Evolutionary conservation across 2,888 invertebrate genomes (phyloP).

Genomic region (Neuroscelio doddi): DNA sequence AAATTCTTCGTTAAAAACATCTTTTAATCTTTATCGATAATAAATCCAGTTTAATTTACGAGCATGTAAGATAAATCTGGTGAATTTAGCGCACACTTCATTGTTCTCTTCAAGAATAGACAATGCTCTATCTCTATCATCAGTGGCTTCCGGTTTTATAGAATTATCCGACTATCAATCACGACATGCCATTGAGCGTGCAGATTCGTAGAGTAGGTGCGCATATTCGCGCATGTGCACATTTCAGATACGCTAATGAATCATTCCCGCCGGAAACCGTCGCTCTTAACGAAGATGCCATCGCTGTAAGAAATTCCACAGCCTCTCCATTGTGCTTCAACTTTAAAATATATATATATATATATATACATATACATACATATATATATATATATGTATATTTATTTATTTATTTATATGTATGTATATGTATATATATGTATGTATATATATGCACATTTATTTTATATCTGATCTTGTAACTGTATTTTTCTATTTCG

Average conservation of each 20-base stretch:
- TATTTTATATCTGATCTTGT: too few species aligned
- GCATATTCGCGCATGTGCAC: constrained; percentile 38
- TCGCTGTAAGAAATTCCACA: constrained; percentile 37
- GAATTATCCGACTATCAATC: constrained; percentile 41
- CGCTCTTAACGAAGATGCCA: constrained; percentile 45
- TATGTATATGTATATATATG: too few species aligned
- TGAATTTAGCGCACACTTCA: constrained; percentile 7
- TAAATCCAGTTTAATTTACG: too few species aligned
- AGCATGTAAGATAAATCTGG: too few species aligned
- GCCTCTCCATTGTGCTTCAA: constrained; percentile 17
- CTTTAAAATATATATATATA: neutral
- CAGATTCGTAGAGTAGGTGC: constrained; percentile 28
- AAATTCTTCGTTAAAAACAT: too few species aligned
- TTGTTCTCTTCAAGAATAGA: constrained; percentile 18
- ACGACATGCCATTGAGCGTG: constrained; percentile 33
- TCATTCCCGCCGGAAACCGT: constrained; percentile 41
- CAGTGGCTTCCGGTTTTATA: constrained; percentile 29
- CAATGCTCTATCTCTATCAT: constrained; percentile 22
- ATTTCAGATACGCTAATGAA: constrained; percentile 39
- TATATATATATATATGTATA: too few species aligned
- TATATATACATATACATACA: too few species aligned
- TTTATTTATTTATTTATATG: too few species aligned
- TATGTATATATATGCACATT: too few species aligned
- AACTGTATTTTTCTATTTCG: too few species aligned
- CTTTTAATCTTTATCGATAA: too few species aligned